Evolutionary conservation across 2,888 invertebrate species (phyloP), one percentile per base, ranked within the genome.

Genomic region (Geophilus truncorum): DNA sequence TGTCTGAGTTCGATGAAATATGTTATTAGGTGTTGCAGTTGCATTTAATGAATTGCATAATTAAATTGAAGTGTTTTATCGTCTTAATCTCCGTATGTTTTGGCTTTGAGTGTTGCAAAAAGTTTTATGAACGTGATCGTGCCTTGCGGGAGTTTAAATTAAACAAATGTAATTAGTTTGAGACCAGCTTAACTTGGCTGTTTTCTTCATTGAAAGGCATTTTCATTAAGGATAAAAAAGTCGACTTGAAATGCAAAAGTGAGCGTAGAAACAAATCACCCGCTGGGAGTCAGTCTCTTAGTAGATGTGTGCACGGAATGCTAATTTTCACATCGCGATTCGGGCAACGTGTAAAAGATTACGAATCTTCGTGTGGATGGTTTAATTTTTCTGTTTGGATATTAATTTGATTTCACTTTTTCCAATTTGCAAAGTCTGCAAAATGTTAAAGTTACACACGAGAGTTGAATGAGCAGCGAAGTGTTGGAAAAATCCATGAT

Each of bases 171-270:
- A 70, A 70, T 70, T 70, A 25, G 70, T 70, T 62, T 5, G 18
- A 23, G 18, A 62, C 21, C 21, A 21, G 4, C 57, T 62, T 21
- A 18, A 18, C 23, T 62, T 70, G 15, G 51, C 18, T 18, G 9
- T 70, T 70, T n/a, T 28, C 10, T n/a, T 3, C 25, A 25, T 28
- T 70, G 70, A 10, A 28, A 70, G 70, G 70, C 25, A 28, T 70
- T 70, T 70, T 70, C 70, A 70, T 70, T 70, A 70, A 70, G 28
- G 70, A 25, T n/a, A n/a, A 70, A 70, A 70, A 45, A 45, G 28
- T 28, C 70, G n/a, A 28, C 25, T 70, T 70, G 70, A 70, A 70
- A 70, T 70, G 23, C 70, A 70, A 70, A 70, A 28, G 70, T 28
- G 51, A 70, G 70, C 28, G 5, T 25, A 70, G 70, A 28, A 70